Base-by-base conservation (phyloP, 2,797 vertebrate species). In the Mormyrops boulengeri region DNA sequence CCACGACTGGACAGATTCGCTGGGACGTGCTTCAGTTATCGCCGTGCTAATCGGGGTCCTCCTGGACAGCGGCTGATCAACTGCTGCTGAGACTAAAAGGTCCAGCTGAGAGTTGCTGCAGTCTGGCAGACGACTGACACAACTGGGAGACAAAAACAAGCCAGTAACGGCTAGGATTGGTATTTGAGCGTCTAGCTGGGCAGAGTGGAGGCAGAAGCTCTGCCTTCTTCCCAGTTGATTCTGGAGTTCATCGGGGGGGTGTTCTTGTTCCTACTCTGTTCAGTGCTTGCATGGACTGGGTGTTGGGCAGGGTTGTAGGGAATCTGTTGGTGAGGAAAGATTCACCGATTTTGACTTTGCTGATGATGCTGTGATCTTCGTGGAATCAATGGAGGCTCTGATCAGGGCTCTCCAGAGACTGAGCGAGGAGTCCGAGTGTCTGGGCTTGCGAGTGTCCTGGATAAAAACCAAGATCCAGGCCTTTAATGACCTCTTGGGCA, bases 21-120 rank as follows among this genome's bases (percentile, higher is more conserved):
- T 87, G 17, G 38, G 55, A 80, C 73, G 90, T 41, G 38, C 88
- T 91, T 92, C 91, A 88, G 91, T 34, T 38, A 26, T 4, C 47
- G 19, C 44, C 47, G 1, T 85, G 86, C 49, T 60, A 52, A 55
- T 14, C 53, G 30, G 52, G 38, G 5, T 30, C 88, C 66, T 80
- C 19, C 50, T 14, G 30, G 8, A 9, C 73, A 52, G 69, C 85
- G 34, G 34, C 69, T n/a, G 69, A 22, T 87, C 34, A 11, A 17
- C 85, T 77, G 88, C 50, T 69, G 50, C 19, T 30, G 53, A 14
- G 30, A 53, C n/a, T 44, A 55, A 57, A n/a, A 30, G 34, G 77
- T 53, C 53, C 49, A 38, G 17, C 52, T 52, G 53, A 1, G 7
- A 22, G 49, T 34, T 26, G 19, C 66, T 53, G 52, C 14, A 50